Evolutionary conservation across 2,888 invertebrate genomes (phyloP).

Genomic region (Clivina fossor): DNA sequence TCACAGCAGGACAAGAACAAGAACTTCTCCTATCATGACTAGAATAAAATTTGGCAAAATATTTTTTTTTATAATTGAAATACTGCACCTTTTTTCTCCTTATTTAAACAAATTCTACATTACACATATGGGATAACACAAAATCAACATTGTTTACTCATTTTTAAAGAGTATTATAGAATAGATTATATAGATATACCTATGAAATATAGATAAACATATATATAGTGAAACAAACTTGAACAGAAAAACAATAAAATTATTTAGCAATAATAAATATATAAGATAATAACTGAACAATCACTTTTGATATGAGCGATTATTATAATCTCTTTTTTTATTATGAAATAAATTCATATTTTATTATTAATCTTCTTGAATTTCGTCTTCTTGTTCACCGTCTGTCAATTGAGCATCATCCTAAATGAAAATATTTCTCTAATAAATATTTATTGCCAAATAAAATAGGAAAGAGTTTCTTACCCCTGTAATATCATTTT

Average conservation of each 20-base stretch:
- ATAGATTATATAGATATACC: background rate
- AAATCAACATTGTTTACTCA: background rate
- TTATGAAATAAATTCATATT: background rate
- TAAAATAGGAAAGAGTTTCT: no score
- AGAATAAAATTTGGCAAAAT: conserved; percentile 24
- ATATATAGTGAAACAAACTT: background rate
- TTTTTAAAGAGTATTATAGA: background rate
- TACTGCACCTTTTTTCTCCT: no score
- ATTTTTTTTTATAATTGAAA: conserved; percentile 11
- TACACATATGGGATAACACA: no score
- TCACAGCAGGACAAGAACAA: conserved; percentile 29
- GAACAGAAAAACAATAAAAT: conserved; percentile 24
- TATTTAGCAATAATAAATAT: conserved; percentile 28
- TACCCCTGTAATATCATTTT: conserved; percentile 47
- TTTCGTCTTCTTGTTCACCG: conserved; percentile 36
- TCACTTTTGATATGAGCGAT: conserved; percentile 12
- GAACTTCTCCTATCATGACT: conserved; percentile 29
- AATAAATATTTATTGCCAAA: background rate
- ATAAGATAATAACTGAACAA: conserved; percentile 13
- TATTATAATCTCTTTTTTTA: background rate
- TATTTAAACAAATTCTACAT: conserved; percentile 12
- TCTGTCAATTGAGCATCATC: conserved; percentile 34
- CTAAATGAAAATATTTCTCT: conserved; percentile 12
- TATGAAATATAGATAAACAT: no score
- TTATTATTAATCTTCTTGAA: conserved; percentile 49